These are phyloP conservation scores for Rhegmatorhina hoffmannsi DNA, from an alignment of 2,113 vertebrate species.

Conservation along the genomic window DNA sequence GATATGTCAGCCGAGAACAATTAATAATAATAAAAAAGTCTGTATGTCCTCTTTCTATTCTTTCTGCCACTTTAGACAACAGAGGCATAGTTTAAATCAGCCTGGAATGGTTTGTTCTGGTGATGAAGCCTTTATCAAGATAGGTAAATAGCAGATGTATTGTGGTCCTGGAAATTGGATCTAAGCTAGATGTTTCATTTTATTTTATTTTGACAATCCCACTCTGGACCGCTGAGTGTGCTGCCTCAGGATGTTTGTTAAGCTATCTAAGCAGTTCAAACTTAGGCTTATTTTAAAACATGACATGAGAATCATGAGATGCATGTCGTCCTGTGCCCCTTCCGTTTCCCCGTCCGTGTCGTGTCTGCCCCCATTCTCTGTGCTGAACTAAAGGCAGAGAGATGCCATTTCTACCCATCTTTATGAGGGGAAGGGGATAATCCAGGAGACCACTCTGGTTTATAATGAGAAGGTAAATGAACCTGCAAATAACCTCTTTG, in stretches of 20 bases:
- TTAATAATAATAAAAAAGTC: background rate
- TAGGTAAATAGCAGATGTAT: background rate
- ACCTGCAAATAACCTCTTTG: background rate
- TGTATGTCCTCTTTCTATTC: background rate
- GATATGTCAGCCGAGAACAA: background rate
- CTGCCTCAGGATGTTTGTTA: background rate
- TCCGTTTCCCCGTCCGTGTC: background rate
- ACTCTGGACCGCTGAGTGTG: accelerated
- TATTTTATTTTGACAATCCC: background rate
- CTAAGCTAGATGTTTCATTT: background rate
- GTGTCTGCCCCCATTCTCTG: background rate
- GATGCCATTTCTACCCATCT: background rate
- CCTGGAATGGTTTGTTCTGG: background rate
- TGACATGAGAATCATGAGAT: background rate
- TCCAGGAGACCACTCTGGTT: no score
- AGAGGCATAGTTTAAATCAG: background rate
- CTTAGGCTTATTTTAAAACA: background rate
- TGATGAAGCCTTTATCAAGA: background rate
- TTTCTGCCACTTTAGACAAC: background rate
- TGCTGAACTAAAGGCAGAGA: background rate
- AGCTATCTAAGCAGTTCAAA: background rate
- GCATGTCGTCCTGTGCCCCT: accelerated
- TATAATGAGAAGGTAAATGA: background rate
- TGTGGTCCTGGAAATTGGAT: background rate
- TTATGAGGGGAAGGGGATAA: background rate